Evolutionary conservation across 2,888 invertebrate species (phyloP).

Genomic region (Clostera curtula): DNA sequence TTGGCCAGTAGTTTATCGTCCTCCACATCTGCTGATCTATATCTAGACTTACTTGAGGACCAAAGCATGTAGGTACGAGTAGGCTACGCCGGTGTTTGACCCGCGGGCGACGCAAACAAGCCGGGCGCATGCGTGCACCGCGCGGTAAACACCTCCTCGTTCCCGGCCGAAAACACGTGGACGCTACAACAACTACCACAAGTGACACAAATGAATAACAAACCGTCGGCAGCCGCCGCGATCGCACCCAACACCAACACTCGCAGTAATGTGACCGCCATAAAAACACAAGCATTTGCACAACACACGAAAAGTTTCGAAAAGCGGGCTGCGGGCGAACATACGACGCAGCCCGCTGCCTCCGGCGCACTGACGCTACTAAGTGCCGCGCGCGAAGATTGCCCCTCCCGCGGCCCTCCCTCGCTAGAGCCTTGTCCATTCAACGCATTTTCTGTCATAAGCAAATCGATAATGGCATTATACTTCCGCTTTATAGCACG

Average conservation of each 20-base stretch:
- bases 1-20: conserved; percentile 20
- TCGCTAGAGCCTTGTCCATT: conserved; percentile 53
- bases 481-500: conserved; percentile 68
- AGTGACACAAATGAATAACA: conserved; percentile 36
- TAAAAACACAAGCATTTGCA: conserved; percentile 84
- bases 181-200: conserved; percentile 32
- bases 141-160: conserved; percentile 59
- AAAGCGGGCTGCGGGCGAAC: conserved; percentile 66
- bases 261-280: conserved; percentile 86
- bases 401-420: conserved; percentile 19
- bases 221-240: conserved; percentile 67
- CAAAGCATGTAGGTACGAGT: conserved; percentile 42
- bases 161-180: conserved; percentile 55
- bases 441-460: conserved; percentile 73
- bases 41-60: conserved; percentile 57
- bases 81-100: conserved; percentile 67
- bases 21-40: conserved; percentile 39
- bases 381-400: conserved; percentile 21
- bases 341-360: conserved; percentile 59
- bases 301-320: conserved; percentile 58
- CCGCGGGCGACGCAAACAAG: conserved; percentile 57
- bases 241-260: conserved; percentile 75
- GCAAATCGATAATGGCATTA: conserved; percentile 73
- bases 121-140: conserved; percentile 60
- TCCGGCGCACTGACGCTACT: conserved; percentile 52